A percentile compares a stretch with the other conserved stretches of the same genome.
These are phyloP conservation scores for Zosterops hypoxanthus DNA, from an alignment of 2,113 vertebrate species.

Conservation along the genomic window DNA sequence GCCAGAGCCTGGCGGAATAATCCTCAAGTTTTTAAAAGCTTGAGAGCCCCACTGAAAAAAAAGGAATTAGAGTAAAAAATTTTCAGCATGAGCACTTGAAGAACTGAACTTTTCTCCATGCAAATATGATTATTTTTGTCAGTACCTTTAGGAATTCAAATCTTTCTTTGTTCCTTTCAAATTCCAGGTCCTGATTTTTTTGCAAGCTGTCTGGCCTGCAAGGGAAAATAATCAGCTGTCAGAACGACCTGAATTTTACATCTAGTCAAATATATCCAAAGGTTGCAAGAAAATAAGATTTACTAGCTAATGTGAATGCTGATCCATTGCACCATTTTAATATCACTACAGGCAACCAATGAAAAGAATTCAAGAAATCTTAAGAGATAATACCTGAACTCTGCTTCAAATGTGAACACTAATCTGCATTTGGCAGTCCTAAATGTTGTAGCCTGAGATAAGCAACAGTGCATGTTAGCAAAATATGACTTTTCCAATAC, in stretches of 20 bases:
- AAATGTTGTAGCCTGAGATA: neutral
- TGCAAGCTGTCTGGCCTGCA: constrained; percentile 91
- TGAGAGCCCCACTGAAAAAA: constrained; percentile 91
- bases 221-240: constrained; percentile 6
- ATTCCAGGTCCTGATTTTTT: constrained; percentile 97
- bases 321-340: neutral
- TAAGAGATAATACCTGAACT: neutral
- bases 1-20: constrained; percentile 96
- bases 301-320: neutral
- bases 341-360: neutral
- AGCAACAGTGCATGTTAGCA: neutral
- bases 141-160: constrained; percentile 97
- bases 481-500: neutral
- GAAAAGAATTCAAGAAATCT: neutral
- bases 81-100: neutral
- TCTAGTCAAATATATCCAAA: neutral
- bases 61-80: neutral
- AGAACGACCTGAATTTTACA: neutral
- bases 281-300: neutral
- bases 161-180: constrained; percentile 95
- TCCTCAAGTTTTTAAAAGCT: constrained; percentile 94
- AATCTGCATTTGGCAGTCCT: neutral
- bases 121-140: neutral
- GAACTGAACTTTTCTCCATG: neutral
- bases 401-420: neutral